Evolutionary conservation across 64 coral and sea anemone genomes (phyloP).

Genomic region (Hydrozoanthus tunicans): DNA sequence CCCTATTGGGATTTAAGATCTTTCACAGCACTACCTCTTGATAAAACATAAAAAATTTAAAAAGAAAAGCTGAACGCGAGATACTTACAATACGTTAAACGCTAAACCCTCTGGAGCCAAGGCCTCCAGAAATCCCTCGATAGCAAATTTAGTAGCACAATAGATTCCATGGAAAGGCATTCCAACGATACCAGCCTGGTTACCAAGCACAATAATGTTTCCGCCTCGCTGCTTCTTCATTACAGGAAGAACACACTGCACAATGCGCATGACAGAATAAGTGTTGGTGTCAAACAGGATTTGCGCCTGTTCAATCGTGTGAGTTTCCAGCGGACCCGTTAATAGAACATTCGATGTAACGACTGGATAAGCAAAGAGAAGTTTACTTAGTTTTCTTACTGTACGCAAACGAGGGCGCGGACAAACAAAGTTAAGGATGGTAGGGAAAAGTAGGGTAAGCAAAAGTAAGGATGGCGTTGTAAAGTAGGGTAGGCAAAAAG

Average conservation of each 20-base stretch:
- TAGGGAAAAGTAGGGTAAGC: too few relatives aligned
- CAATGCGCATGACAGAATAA: constrained; percentile 77
- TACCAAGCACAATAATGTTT: constrained; percentile 79
- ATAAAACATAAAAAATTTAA: not conserved
- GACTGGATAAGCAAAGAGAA: constrained; percentile 63
- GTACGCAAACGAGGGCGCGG: not conserved
- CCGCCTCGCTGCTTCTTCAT: constrained; percentile 95
- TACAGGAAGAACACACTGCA: constrained; percentile 76
- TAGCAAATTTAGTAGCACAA: constrained; percentile 93
- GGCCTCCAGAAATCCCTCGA: constrained; percentile 90
- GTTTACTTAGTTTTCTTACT: not conserved
- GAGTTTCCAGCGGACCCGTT: constrained; percentile 84
- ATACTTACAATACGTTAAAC: constrained; percentile 97
- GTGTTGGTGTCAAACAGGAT: constrained; percentile 93
- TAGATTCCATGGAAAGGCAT: constrained; percentile 95
- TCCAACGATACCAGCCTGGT: constrained; percentile 90
- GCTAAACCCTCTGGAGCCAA: constrained; percentile 92
- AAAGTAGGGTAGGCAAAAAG: too few relatives aligned
- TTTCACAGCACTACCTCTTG: too few relatives aligned
- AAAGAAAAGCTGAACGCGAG: not conserved
- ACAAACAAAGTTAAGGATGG: too few relatives aligned
- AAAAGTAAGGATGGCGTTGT: too few relatives aligned
- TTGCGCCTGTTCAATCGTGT: constrained; percentile 86
- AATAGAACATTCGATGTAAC: constrained; percentile 93
- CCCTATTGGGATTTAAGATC: too few relatives aligned